These are phyloP conservation scores for Elephantulus edwardii DNA, from an alignment of 2,113 vertebrate species.

Conservation along the genomic window DNA sequence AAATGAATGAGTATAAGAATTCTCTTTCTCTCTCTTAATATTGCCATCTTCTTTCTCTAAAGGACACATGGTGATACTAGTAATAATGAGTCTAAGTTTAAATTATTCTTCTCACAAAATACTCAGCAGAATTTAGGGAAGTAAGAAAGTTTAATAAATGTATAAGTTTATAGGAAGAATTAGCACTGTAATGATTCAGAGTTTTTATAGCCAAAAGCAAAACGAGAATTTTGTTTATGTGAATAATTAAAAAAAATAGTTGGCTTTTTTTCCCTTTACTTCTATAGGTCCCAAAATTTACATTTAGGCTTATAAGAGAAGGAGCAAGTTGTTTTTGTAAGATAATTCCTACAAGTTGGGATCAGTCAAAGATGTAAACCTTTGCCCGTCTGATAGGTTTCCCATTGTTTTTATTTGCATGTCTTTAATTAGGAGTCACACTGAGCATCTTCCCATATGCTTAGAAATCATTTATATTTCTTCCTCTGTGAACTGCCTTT, in stretches of 20 bases:
- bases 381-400: constrained; percentile 13
- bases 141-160: not conserved
- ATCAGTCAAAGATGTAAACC: not conserved
- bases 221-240: not conserved
- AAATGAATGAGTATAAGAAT: not conserved
- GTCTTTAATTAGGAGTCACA: constrained; percentile 65
- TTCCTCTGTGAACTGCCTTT: constrained; percentile 42
- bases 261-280: not conserved
- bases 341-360: not conserved
- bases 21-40: not conserved
- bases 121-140: not conserved
- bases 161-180: not conserved
- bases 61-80: not conserved
- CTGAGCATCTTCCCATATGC: constrained; percentile 19
- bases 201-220: not conserved
- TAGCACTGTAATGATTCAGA: too few relatives aligned
- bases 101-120: not conserved
- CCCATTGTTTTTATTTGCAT: constrained; percentile 20
- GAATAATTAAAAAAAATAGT: not conserved
- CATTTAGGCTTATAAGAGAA: not conserved
- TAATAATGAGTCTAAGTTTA: not conserved
- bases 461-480: constrained; percentile 36
- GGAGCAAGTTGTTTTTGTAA: too few relatives aligned
- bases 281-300: not conserved
- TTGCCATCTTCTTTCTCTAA: not conserved